Conservation (phyloP, 2,888 invertebrate genomes). For the Scelioninae gen. 1 region DNA sequence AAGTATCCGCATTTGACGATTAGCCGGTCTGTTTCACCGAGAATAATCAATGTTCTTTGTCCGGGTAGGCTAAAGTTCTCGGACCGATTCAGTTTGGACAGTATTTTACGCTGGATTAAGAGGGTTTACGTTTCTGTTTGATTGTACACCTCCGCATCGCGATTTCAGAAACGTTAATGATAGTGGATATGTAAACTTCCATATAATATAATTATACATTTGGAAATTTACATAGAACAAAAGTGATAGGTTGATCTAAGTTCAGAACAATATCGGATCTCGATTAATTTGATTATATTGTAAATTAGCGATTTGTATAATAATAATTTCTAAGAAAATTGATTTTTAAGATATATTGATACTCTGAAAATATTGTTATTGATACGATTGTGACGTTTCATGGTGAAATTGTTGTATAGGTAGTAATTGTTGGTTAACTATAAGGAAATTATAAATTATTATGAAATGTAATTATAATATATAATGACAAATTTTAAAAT, state of each 20-base stretch:
- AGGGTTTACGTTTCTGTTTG: conserved; percentile 78
- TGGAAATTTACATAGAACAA: conserved; percentile 38
- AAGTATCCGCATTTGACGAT: conserved; percentile 68
- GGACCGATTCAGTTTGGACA: conserved; percentile 74
- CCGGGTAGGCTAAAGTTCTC: conserved; percentile 71
- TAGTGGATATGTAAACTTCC: neutral
- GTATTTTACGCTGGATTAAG: conserved; percentile 80
- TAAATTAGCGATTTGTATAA: too few species aligned
- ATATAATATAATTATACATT: conserved; percentile 59
- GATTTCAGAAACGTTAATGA: conserved; percentile 50
- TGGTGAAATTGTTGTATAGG: too few species aligned
- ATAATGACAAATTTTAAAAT: too few species aligned
- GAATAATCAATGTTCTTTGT: conserved; percentile 76
- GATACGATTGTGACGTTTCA: too few species aligned
- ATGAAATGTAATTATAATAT: too few species aligned
- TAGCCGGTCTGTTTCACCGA: conserved; percentile 70
- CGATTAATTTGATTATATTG: too few species aligned
- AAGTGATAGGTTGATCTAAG: neutral
- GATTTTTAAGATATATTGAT: too few species aligned
- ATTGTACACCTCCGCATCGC: conserved; percentile 59
- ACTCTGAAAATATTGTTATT: too few species aligned
- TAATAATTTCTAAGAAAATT: too few species aligned
- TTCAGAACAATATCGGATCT: neutral
- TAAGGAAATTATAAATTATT: too few species aligned
- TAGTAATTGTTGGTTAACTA: too few species aligned